phyloP scores from a whole-genome alignment of 2,888 invertebrate genomes.

The Spodoptera littoralis region DNA sequence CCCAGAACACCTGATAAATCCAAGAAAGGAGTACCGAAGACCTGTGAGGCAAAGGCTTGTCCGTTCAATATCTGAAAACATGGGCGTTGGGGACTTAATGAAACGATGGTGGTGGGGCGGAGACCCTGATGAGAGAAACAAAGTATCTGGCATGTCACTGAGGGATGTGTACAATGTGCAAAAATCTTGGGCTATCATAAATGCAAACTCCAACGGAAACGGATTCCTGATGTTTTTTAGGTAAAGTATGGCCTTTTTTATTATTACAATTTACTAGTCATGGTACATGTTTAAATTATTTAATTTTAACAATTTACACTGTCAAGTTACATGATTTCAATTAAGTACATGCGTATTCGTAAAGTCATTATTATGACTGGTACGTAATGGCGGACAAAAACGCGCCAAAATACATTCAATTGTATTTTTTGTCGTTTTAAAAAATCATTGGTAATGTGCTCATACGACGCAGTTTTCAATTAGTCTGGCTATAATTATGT shows the following conservation, averaged over 20 bases:
- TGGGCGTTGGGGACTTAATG: conserved; percentile 63
- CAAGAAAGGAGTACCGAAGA: background rate
- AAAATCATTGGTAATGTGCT: too few species aligned
- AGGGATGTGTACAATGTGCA: conserved; percentile 67
- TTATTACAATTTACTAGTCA: too few species aligned
- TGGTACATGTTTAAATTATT: too few species aligned
- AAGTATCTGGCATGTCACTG: conserved; percentile 63
- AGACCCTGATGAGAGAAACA: conserved; percentile 64
- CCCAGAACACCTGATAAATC: background rate
- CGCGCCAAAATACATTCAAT: too few species aligned
- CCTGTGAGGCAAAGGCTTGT: background rate
- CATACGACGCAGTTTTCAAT: too few species aligned
- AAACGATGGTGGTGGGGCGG: conserved; percentile 66
- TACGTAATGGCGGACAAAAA: too few species aligned
- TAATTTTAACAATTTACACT: too few species aligned
- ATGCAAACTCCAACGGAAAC: conserved; percentile 57
- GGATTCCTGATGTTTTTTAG: conserved; percentile 68
- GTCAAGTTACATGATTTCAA: too few species aligned
- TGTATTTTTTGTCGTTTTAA: too few species aligned
- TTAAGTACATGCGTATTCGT: too few species aligned
- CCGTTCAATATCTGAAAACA: conserved; percentile 23
- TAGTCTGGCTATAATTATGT: too few species aligned
- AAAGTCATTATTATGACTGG: too few species aligned
- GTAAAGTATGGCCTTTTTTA: conserved; percentile 41
- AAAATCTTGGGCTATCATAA: conserved; percentile 63